Conservation (phyloP, 2,797 vertebrate species). For the Distichodus sexfasciatus region DNA sequence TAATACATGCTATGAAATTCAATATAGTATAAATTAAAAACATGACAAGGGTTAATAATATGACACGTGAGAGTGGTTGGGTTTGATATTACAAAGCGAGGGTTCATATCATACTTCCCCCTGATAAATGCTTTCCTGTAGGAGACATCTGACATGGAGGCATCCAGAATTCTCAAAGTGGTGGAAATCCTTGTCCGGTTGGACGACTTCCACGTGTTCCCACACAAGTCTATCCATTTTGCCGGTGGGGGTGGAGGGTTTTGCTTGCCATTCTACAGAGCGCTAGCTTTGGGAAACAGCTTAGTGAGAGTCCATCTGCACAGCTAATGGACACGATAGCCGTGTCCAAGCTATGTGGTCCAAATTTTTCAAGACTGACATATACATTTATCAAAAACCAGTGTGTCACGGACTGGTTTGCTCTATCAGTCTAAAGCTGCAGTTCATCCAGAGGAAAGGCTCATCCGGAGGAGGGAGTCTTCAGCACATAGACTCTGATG, state of each 20-base stretch:
- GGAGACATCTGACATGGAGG: neutral
- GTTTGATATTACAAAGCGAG: neutral
- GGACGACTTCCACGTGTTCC: conserved; percentile 28
- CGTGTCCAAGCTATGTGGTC: conserved; percentile 26
- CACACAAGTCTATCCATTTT: conserved; percentile 16
- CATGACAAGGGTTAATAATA: too few relatives aligned
- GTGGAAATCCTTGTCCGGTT: conserved; percentile 10
- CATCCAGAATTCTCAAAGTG: conserved; percentile 8
- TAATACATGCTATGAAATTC: too few relatives aligned
- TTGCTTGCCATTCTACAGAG: conserved; percentile 2
- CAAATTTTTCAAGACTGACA: conserved; percentile 32
- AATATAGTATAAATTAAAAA: too few relatives aligned
- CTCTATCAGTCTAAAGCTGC: neutral
- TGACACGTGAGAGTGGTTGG: too few relatives aligned
- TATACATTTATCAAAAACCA: conserved; percentile 32
- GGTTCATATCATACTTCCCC: neutral
- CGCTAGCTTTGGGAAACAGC: conserved; percentile 24
- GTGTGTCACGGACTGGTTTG: neutral
- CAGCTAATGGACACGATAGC: conserved; percentile 35
- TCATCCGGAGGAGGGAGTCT: conserved; percentile 7
- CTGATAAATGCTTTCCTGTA: neutral
- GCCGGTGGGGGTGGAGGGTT: neutral
- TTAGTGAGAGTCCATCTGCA: conserved; percentile 34
- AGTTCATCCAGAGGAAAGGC: neutral
- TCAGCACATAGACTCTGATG: conserved; percentile 25